Conservation (phyloP, 2,113 vertebrate genomes). For the Sylvicapra grimmia region DNA sequence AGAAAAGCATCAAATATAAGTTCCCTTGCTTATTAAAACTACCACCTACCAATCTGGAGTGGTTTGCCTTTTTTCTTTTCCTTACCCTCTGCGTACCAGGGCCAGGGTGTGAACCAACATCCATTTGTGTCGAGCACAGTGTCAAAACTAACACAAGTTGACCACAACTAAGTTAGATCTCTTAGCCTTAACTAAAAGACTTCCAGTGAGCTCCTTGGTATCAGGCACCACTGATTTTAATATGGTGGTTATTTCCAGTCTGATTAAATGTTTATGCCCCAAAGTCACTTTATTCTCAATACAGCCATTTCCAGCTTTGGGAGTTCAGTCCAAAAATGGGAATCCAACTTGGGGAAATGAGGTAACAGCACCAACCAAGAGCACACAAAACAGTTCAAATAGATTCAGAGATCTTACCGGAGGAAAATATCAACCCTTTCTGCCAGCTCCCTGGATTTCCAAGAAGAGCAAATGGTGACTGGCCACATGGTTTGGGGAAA, state of each 20-base stretch:
- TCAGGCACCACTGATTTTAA: constrained; percentile 33
- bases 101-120: not conserved
- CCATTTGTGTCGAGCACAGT: not conserved
- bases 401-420: not conserved
- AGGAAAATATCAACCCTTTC: not conserved
- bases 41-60: not conserved
- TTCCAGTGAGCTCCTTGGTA: not conserved
- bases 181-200: not conserved
- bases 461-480: not conserved
- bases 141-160: constrained; percentile 11
- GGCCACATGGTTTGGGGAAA: not conserved
- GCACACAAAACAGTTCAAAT: not conserved
- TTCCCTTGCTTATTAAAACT: not conserved
- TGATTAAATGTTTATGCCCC: not conserved
- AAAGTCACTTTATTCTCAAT: not conserved
- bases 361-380: not conserved
- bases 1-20: not conserved
- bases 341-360: not conserved
- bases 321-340: not conserved
- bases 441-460: not conserved
- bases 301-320: not conserved
- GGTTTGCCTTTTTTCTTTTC: not conserved
- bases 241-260: constrained; percentile 23
- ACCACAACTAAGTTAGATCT: not conserved
- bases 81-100: not conserved